Percentiles rank a stretch among this genome's conserved stretches.
phyloP scores from a whole-genome alignment of 1,140 invertebrate species.

The Augochlora pura region DNA sequence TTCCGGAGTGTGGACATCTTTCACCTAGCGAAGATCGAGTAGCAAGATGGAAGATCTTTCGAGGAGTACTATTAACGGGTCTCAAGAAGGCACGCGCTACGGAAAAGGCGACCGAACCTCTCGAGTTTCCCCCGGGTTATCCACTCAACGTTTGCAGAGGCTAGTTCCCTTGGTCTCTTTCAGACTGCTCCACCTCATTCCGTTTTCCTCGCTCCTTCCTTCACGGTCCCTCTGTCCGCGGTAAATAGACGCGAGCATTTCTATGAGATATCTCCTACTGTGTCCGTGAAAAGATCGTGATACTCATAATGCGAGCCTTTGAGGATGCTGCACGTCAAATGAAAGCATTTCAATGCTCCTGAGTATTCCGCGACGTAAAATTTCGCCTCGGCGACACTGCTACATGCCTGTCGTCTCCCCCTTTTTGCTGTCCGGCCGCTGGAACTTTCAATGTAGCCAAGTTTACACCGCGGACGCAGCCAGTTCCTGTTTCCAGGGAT shows the following conservation, averaged over 20 bases:
- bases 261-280: conserved; percentile 56
- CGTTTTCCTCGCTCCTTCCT: conserved; percentile 4
- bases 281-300: conserved; percentile 57
- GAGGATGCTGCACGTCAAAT: conserved; percentile 42
- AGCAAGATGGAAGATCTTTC: conserved; percentile 55
- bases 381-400: conserved; percentile 17
- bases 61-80: conserved; percentile 54
- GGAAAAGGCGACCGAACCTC: conserved; percentile 55
- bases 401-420: background rate
- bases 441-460: background rate
- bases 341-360: conserved; percentile 45
- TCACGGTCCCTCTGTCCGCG: conserved; percentile 17
- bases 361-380: conserved; percentile 48
- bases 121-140: conserved; percentile 51
- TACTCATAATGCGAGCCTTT: conserved; percentile 56
- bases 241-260: conserved; percentile 63
- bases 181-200: conserved; percentile 18
- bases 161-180: conserved; percentile 46
- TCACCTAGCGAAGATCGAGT: conserved; percentile 45
- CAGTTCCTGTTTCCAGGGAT: background rate
- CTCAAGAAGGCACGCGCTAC: conserved; percentile 34
- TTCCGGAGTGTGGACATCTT: conserved; percentile 45
- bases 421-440: background rate
- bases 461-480: background rate
- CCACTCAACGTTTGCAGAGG: conserved; percentile 53